Conservation (phyloP, 2,888 invertebrate species). For the Oasisia sp. region DNA sequence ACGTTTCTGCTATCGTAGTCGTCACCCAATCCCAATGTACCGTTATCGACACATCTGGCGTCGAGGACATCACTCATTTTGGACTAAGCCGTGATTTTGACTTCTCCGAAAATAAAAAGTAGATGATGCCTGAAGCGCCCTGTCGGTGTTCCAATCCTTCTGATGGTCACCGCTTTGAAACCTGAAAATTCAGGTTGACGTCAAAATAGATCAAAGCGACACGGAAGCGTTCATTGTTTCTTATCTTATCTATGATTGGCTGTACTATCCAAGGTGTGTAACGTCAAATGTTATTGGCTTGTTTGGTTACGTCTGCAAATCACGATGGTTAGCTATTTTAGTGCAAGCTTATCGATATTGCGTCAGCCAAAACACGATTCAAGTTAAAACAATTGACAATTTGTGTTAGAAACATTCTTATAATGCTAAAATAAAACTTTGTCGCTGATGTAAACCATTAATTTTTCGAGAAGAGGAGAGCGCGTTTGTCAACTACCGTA, state of each 20-base stretch:
- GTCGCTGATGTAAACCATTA: background rate
- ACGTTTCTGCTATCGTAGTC: constrained; percentile 10
- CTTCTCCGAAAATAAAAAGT: constrained; percentile 17
- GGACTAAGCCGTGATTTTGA: constrained; percentile 17
- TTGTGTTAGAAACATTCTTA: background rate
- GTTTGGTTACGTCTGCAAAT: constrained; percentile 3
- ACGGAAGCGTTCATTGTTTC: constrained; percentile 17
- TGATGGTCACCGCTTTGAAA: constrained; percentile 13
- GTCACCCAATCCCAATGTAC: constrained; percentile 17
- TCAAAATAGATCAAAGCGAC: constrained; percentile 17
- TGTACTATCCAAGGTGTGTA: background rate
- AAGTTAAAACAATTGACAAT: background rate
- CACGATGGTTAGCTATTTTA: background rate
- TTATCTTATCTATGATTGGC: constrained; percentile 10
- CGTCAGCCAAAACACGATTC: background rate
- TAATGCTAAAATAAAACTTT: background rate
- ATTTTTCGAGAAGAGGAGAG: too few species aligned
- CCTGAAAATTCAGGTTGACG: background rate
- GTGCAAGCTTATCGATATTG: background rate
- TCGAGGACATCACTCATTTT: constrained; percentile 17
- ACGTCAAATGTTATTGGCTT: constrained; percentile 17
- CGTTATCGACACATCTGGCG: constrained; percentile 17
- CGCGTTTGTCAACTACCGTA: background rate
- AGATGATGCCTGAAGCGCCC: constrained; percentile 17
- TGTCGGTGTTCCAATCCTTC: constrained; percentile 13